phyloP scores from a whole-genome alignment of 1,140 invertebrate genomes.

The Drosophila persimilis region DNA sequence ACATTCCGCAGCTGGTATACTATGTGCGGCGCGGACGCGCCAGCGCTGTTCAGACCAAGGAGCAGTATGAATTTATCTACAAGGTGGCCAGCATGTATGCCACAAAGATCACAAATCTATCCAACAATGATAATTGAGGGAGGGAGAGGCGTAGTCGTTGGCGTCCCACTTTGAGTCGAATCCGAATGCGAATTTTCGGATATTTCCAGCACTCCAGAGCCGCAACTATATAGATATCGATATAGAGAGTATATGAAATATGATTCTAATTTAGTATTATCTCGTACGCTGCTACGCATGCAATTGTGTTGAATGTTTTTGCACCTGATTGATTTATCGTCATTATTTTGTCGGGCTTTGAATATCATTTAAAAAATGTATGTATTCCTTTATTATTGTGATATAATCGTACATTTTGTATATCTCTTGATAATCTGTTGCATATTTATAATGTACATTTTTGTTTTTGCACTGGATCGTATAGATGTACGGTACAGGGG shows the following conservation, averaged over 20 bases:
- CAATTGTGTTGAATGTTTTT: slow-evolving; percentile 39
- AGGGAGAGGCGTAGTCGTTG: no score
- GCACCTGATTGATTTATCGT: slow-evolving; percentile 35
- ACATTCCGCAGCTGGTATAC: slow-evolving; percentile 93
- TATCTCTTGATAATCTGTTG: slow-evolving; percentile 76
- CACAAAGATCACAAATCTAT: slow-evolving; percentile 81
- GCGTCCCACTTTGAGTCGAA: no score
- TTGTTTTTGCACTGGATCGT: slow-evolving; percentile 39
- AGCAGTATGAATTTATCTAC: slow-evolving; percentile 88
- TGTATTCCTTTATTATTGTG: slow-evolving; percentile 82
- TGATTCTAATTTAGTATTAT: slow-evolving; percentile 53
- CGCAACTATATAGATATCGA: no score
- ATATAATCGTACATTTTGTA: slow-evolving; percentile 76
- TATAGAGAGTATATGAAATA: slow-evolving; percentile 13
- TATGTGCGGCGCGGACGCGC: slow-evolving; percentile 92
- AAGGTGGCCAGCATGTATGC: slow-evolving; percentile 85
- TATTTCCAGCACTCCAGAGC: no score
- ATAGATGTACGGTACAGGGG: slow-evolving; percentile 2
- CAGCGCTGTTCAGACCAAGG: slow-evolving; percentile 92
- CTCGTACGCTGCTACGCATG: slow-evolving; percentile 18
- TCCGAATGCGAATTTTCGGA: no score
- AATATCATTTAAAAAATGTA: slow-evolving; percentile 75
- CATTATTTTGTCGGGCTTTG: slow-evolving; percentile 46
- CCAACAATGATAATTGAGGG: slow-evolving; percentile 74
- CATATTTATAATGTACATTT: slow-evolving; percentile 74